phyloP scores from a whole-genome alignment of 2,888 invertebrate species.

The Drosophila quasianomalipes region DNA sequence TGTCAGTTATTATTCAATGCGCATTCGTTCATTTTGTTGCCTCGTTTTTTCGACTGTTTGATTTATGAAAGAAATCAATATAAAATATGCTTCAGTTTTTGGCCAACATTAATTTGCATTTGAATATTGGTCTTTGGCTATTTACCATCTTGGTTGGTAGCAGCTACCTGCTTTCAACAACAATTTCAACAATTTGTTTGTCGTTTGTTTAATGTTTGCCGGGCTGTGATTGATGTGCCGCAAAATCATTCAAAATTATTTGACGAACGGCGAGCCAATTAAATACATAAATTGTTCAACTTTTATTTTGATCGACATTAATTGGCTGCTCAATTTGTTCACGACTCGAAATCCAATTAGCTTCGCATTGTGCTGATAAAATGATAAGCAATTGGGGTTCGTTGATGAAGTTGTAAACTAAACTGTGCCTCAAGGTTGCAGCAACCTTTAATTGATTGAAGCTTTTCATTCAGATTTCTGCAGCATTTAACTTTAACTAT shows the following conservation, averaged over 20 bases:
- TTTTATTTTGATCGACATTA: conserved; percentile 61
- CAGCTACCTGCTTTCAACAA: too few species aligned
- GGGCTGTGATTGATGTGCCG: conserved; percentile 68
- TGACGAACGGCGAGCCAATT: conserved; percentile 54
- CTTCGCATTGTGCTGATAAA: conserved; percentile 21
- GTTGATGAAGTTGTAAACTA: conserved; percentile 3
- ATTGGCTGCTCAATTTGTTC: conserved; percentile 51
- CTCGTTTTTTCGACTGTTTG: conserved; percentile 25
- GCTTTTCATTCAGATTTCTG: not conserved
- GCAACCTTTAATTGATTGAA: not conserved
- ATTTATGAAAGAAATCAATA: conserved; percentile 41
- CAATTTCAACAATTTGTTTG: conserved; percentile 12
- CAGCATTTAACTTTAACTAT: too few species aligned
- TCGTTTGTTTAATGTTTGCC: conserved; percentile 65
- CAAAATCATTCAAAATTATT: conserved; percentile 34
- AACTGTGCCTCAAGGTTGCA: conserved; percentile 10
- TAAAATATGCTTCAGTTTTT: conserved; percentile 28
- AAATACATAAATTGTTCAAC: conserved; percentile 60
- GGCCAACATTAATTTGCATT: conserved; percentile 47
- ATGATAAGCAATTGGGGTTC: not conserved
- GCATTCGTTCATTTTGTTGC: conserved; percentile 69
- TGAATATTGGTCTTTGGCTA: not conserved
- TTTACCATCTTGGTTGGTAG: conserved; percentile 4
- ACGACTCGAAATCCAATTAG: conserved; percentile 47
- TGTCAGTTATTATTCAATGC: conserved; percentile 70